phyloP scores from a whole-genome alignment of 1,140 invertebrate genomes.

The Caenorhabditis inopinata region DNA sequence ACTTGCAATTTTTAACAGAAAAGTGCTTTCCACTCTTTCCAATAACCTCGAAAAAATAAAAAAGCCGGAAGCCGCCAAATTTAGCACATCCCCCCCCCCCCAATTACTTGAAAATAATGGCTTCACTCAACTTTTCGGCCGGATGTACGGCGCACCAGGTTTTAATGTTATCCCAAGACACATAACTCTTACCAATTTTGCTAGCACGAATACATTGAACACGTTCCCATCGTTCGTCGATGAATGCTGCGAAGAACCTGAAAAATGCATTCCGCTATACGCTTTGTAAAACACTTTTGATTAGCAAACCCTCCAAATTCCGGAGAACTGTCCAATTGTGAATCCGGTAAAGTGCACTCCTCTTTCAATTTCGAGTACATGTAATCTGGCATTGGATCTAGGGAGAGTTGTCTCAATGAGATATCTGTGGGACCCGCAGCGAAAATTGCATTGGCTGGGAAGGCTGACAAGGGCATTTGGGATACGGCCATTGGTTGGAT shows the following conservation, averaged over 20 bases:
- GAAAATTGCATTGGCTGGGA: slow-evolving; percentile 45
- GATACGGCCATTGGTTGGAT: slow-evolving; percentile 39
- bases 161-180: too few species aligned
- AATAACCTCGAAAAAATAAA: too few species aligned
- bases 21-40: too few species aligned
- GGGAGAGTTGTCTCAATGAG: slow-evolving; percentile 37
- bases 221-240: slow-evolving; percentile 41
- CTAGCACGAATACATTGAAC: slow-evolving; percentile 39
- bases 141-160: too few species aligned
- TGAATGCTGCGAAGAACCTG: slow-evolving; percentile 32
- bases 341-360: slow-evolving; percentile 29
- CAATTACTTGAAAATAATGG: too few species aligned
- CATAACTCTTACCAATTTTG: slow-evolving; percentile 38
- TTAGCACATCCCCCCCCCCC: too few species aligned
- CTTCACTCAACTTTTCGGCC: too few species aligned
- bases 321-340: not conserved
- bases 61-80: too few species aligned
- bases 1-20: too few species aligned
- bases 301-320: not conserved
- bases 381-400: slow-evolving; percentile 50
- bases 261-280: not conserved
- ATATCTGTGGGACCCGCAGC: slow-evolving; percentile 46
- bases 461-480: slow-evolving; percentile 34
- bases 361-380: slow-evolving; percentile 41
- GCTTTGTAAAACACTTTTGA: too few species aligned